phyloP scores from a whole-genome alignment of 1,140 invertebrate genomes.

The Cyclargus thomasi region DNA sequence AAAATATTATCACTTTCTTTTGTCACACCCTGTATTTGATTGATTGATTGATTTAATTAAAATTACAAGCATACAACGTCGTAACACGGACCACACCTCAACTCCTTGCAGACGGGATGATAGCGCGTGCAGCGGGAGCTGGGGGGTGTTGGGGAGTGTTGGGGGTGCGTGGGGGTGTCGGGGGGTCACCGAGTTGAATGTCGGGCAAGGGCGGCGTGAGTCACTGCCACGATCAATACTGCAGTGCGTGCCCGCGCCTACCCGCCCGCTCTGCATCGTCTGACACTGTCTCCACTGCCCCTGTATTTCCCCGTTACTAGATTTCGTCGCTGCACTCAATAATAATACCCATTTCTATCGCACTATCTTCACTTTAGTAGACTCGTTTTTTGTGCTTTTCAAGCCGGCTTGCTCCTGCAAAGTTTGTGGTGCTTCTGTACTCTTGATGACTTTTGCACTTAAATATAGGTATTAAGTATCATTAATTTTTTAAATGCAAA shows the following conservation, averaged over 20 bases:
- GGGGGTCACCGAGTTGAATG: slow-evolving; percentile 40
- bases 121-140: slow-evolving; percentile 37
- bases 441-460: too few species aligned
- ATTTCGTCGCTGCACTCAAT: slow-evolving; percentile 20
- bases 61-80: slow-evolving; percentile 9
- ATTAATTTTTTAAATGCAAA: too few species aligned
- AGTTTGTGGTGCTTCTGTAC: too few species aligned
- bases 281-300: slow-evolving; percentile 36
- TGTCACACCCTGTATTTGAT: too few species aligned
- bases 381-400: background rate
- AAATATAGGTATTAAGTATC: too few species aligned
- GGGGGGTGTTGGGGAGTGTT: slow-evolving; percentile 31
- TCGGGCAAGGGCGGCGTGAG: slow-evolving; percentile 70
- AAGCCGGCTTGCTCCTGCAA: too few species aligned
- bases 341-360: background rate
- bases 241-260: slow-evolving; percentile 51
- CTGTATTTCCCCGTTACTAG: slow-evolving; percentile 25
- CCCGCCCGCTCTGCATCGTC: slow-evolving; percentile 25
- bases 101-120: slow-evolving; percentile 39
- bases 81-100: slow-evolving; percentile 18
- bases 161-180: slow-evolving; percentile 26
- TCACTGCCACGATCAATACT: slow-evolving; percentile 70
- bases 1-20: too few species aligned
- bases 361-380: too few species aligned
- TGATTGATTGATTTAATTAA: background rate